Percentiles rank a stretch among this genome's conserved stretches.
These are phyloP conservation scores for Berghia stephanieae DNA, from an alignment of 1,140 invertebrate genomes.

Conservation along the genomic window DNA sequence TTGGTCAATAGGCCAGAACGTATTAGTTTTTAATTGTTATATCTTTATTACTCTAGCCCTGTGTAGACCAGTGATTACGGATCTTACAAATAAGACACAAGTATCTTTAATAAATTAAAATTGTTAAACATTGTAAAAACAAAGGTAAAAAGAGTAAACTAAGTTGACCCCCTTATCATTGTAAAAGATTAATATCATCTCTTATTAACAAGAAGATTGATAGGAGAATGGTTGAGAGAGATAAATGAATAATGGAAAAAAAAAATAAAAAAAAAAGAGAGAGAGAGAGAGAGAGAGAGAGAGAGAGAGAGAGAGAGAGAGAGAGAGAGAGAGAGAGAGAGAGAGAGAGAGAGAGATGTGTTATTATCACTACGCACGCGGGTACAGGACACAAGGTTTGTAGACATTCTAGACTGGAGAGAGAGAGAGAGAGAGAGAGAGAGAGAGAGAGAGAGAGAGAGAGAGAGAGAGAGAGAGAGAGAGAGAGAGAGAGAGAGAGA, in stretches of 20 bases:
- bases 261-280: background rate
- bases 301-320: constrained; percentile 14
- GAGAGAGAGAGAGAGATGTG: background rate
- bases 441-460: background rate
- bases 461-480: background rate
- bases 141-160: no score
- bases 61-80: background rate
- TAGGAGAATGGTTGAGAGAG: no score
- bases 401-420: background rate
- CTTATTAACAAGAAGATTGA: no score
- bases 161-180: background rate
- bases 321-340: constrained; percentile 11
- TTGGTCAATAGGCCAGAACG: background rate
- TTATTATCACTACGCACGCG: background rate
- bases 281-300: constrained; percentile 14
- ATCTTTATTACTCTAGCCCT: background rate
- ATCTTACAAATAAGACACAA: no score
- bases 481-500: background rate
- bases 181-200: no score
- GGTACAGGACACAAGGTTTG: background rate
- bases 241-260: no score
- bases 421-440: background rate
- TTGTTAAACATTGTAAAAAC: no score
- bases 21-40: background rate
- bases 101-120: no score